Base-by-base conservation (phyloP, 2,797 vertebrate species). In the Mus minutoides region DNA sequence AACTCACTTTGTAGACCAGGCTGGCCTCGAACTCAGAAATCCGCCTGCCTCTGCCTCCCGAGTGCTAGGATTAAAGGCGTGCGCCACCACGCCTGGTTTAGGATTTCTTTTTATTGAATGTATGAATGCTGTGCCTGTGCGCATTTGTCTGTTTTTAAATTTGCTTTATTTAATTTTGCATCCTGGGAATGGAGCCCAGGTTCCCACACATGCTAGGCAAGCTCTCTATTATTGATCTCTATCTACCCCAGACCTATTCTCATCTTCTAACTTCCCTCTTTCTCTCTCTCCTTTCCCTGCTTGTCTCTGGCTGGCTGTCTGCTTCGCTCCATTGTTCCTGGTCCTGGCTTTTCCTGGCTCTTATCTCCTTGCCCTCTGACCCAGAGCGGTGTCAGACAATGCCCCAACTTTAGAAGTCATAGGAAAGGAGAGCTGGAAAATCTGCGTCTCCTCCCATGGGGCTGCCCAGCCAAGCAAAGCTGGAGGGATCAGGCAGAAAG, bases 391-490 rank as follows among this genome's bases (percentile, higher is more conserved):
- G 60, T 34, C 84, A 94, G 69, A 49, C 88, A 79, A 40, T 54
- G 71, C 77, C 37, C 43, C 22, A 11, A 2, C 82, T 56, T 54
- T 60, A 76, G 67, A 60, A 54, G 21, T 29, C 7, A 26, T 3
- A 26, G 29, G 13, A 3, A 79, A 78, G 60, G 37, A 43, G 75
- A 76, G 80, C 54, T 56, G 12, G 69, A 88, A 83, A 80, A 67
- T 60, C 73, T 79, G 4, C 24, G 71, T 82, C 76, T 94, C 5
- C n/a, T 84, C 31, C 58, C 80, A 62, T 52, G 96, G 92, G 88
- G 96, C 94, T 90, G 91, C 83, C 84, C 1, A 11, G 84, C 60
- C 31, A n/a, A 85, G 91, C 91, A 84, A 87, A 80, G 94, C 96
- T 85, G 75, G 43, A 0, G 96, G 93, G 84, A 92, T 85, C 88